Evolutionary conservation across 2,888 invertebrate species (phyloP).

Genomic region (Dynastes maya): DNA sequence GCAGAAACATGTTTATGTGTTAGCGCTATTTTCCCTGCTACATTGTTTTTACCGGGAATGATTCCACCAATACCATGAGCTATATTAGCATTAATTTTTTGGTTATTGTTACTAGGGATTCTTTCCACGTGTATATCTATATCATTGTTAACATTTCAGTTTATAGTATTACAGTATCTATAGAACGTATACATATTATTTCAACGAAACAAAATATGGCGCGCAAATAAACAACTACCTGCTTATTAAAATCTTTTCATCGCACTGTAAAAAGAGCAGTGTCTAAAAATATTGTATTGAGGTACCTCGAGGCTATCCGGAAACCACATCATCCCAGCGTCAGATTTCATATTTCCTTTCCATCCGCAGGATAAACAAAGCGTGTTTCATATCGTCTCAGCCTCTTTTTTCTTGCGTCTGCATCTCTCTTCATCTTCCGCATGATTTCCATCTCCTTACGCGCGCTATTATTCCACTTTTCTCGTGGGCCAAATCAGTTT

Average conservation of each 20-base stretch:
- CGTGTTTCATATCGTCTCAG: background rate
- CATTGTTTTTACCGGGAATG: too few relatives aligned
- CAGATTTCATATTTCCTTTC: constrained; percentile 34
- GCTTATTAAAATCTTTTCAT: background rate
- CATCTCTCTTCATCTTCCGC: constrained; percentile 16
- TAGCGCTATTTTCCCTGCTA: too few relatives aligned
- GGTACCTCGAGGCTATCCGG: background rate
- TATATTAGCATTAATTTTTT: too few relatives aligned
- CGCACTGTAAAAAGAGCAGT: background rate
- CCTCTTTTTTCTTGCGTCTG: background rate
- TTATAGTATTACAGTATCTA: background rate
- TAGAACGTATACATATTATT: background rate
- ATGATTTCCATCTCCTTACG: constrained; percentile 14
- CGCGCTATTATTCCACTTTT: constrained; percentile 29
- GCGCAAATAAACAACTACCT: background rate
- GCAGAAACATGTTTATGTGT: too few relatives aligned
- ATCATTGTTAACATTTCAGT: too few relatives aligned
- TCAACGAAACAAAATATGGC: background rate
- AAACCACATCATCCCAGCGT: constrained; percentile 7
- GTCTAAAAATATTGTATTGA: background rate
- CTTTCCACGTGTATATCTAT: too few relatives aligned
- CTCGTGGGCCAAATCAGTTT: constrained; percentile 3
- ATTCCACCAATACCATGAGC: too few relatives aligned
- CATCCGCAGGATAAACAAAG: constrained; percentile 31
- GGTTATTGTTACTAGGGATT: too few relatives aligned